A percentile compares a stretch with the other conserved stretches of the same genome.
These are phyloP conservation scores for Phrynocephalus versicolor DNA, from an alignment of 2,113 vertebrate genomes.

Conservation along the genomic window DNA sequence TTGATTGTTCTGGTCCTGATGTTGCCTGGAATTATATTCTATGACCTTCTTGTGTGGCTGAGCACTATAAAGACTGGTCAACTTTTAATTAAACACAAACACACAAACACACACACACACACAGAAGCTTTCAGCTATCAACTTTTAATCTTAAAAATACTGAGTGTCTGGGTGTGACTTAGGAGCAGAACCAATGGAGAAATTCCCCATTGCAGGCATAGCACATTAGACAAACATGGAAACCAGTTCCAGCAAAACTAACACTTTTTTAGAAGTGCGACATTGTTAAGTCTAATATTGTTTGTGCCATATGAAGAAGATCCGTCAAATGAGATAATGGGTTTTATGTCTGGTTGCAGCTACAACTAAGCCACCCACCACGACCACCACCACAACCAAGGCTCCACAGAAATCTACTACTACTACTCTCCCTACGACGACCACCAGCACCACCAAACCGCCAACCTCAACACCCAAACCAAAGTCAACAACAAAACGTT, in stretches of 20 bases:
- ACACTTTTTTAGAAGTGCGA: neutral
- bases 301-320: neutral
- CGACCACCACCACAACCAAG: neutral
- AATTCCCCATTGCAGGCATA: no score
- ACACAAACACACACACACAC: no score
- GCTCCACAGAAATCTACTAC: neutral
- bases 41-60: no score
- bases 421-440: neutral
- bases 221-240: neutral
- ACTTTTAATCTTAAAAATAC: neutral
- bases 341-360: neutral
- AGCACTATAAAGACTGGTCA: neutral
- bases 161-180: no score
- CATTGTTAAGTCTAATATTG: neutral
- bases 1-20: neutral
- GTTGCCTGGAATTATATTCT: neutral
- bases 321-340: neutral
- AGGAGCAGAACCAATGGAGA: neutral
- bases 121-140: neutral
- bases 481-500: conserved; percentile 72
- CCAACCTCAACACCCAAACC: conserved; percentile 46
- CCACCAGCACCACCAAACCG: neutral
- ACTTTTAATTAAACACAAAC: no score
- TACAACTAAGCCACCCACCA: neutral
- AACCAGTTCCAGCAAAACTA: neutral